Evolutionary conservation across 1,140 invertebrate species (phyloP).

Genomic region (Caerostris extrusa): DNA sequence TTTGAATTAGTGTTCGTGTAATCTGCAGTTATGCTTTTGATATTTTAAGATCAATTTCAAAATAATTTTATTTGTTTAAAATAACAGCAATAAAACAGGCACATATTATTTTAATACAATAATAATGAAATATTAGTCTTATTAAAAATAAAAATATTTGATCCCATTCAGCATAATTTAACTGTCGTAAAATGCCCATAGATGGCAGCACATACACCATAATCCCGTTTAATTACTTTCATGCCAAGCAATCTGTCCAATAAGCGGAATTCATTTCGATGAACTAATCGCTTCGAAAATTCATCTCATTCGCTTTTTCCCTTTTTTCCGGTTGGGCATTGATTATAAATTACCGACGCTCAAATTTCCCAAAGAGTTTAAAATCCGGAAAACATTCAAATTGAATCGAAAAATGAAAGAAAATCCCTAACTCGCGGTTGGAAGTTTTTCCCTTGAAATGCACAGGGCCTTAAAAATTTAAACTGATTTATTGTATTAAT

Average conservation of each 20-base stretch:
- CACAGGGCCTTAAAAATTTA: constrained; percentile 8
- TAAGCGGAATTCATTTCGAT: constrained; percentile 39
- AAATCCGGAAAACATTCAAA: constrained; percentile 50
- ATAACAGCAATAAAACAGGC: too few relatives aligned
- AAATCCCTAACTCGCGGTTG: background rate
- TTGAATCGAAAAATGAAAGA: constrained; percentile 52
- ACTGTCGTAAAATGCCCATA: too few relatives aligned
- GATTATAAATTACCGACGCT: constrained; percentile 51
- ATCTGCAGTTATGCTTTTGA: too few relatives aligned
- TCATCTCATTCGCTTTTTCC: background rate
- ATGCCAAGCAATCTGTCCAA: background rate
- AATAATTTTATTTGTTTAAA: too few relatives aligned
- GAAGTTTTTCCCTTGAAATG: background rate
- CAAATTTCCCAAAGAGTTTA: constrained; percentile 63
- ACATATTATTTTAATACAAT: too few relatives aligned
- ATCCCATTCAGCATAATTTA: too few relatives aligned
- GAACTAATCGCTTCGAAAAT: constrained; percentile 33
- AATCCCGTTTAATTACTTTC: background rate
- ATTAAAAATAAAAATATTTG: too few relatives aligned
- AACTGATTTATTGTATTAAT: constrained; percentile 61
- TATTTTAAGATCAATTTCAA: too few relatives aligned
- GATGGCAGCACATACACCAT: constrained; percentile 27
- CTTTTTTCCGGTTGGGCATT: background rate
- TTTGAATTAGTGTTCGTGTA: too few relatives aligned
- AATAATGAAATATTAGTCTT: too few relatives aligned